These are phyloP conservation scores for Scolopax rusticola DNA, from an alignment of 2,797 vertebrate genomes.

Conservation along the genomic window DNA sequence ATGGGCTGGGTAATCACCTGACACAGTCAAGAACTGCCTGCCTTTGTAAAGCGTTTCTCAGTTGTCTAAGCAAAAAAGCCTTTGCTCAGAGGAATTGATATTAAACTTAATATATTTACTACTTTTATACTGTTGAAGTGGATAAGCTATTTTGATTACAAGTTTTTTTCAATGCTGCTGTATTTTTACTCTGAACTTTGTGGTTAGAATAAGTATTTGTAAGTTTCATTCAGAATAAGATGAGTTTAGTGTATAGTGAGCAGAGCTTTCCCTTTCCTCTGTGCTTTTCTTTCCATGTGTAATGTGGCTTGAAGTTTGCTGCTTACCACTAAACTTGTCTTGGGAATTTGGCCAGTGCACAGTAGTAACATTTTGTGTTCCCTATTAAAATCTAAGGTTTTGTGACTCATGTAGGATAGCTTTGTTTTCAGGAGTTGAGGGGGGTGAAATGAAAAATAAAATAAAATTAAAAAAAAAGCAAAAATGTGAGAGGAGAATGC, in stretches of 20 bases:
- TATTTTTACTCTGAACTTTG: slow-evolving; percentile 2
- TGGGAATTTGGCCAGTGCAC: slow-evolving; percentile 60
- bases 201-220: not conserved
- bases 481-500: not conserved
- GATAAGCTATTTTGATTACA: not conserved
- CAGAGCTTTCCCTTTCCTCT: slow-evolving; percentile 34
- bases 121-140: not conserved
- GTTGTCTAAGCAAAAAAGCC: not conserved
- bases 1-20: not conserved
- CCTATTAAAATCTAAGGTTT: slow-evolving; percentile 64
- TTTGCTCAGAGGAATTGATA: not conserved
- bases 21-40: not conserved
- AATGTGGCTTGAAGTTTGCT: slow-evolving; percentile 44
- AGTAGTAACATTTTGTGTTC: slow-evolving; percentile 61
- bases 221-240: not conserved
- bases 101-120: not conserved
- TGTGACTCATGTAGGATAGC: slow-evolving; percentile 47
- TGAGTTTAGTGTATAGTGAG: not conserved
- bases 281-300: not conserved
- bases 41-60: not conserved
- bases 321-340: slow-evolving; percentile 49
- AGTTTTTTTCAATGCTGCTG: not conserved
- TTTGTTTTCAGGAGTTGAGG: slow-evolving; percentile 65
- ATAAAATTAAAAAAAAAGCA: not conserved
- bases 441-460: not conserved